Base-by-base conservation (phyloP, 2,888 invertebrate species). In the Protodeltote pygarga region DNA sequence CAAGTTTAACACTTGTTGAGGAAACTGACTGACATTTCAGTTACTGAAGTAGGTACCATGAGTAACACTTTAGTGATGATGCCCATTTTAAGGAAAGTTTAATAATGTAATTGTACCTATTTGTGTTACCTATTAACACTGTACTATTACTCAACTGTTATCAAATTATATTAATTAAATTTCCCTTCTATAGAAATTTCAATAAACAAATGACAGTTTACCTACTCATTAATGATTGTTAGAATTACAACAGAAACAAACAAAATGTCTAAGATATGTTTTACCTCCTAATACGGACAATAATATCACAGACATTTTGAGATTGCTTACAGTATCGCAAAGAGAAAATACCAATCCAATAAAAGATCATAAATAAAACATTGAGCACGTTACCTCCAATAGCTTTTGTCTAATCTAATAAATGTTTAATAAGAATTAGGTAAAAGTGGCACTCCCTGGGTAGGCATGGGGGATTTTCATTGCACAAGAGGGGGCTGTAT, bases 371-470 rank as follows among this genome's bases (percentile, higher is more conserved):
- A 90, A 90, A 92, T 91, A 90, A 91, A 88, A 89, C 89, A 92
- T 87, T 25, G 77, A 66, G 68, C 41, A 73, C 75, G 77, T 82
- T 85, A 83, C 84, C 79, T 81, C 71, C 71, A 81, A 90, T 89
- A 83, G 87, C 84, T 83, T 82, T 88, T 84, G 81, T 85, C 83
- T 89, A 87, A 89, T 89, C 83, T 84, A 91, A 90, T 92, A 90
- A 91, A 91, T 90, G 87, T 89, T 90, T 90, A 89, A 88, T 90
- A 89, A 82, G 89, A 89, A 89, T 89, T 89, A 89, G 87, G 83
- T 84, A 84, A 83, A 82, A 84, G 82, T 82, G 83, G 82, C 86
- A 75, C 84, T 75, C 84, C 81, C 79, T 61, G 55, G 42, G 57
- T 32, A 55, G 53, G 50, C 48, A 61, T 64, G 37, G 63, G 71